Conservation (phyloP, 64 coral and sea anemone species). For the Stichodactyla helianthus region DNA sequence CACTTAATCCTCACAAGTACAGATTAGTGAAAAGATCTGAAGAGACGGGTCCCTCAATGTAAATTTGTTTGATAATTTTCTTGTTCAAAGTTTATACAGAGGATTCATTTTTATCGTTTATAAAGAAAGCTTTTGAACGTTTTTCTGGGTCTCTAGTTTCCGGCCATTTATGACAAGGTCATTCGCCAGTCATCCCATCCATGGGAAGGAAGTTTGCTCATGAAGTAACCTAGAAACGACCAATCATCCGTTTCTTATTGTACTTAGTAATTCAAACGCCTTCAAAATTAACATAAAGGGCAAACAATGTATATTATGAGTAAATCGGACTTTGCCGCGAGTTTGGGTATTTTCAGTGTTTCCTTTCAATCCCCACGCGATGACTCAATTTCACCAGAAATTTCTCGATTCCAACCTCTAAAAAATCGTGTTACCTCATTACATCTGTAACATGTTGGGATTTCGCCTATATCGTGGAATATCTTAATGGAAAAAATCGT, state of each 20-base stretch:
- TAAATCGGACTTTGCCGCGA: not conserved
- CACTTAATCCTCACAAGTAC: not conserved
- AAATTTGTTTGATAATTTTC: not conserved
- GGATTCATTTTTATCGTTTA: not conserved
- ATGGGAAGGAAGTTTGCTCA: not conserved
- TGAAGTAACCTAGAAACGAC: constrained; percentile 4
- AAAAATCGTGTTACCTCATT: not conserved
- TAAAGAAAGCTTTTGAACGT: not conserved
- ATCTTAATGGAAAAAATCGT: not conserved
- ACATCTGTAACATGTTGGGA: not conserved
- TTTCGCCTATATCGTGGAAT: not conserved
- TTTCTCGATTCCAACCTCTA: not conserved
- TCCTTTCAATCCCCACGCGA: not conserved
- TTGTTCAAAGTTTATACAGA: not conserved
- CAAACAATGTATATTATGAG: not conserved
- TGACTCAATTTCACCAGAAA: not conserved
- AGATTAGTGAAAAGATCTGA: not conserved
- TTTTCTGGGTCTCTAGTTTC: not conserved
- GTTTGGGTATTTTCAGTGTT: not conserved
- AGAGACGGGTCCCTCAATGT: not conserved
- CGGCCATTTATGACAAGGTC: not conserved
- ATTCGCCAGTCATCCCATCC: not conserved
- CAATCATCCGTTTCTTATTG: not conserved
- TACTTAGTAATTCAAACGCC: not conserved
- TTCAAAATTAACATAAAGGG: not conserved